These are phyloP conservation scores for Cherax destructor DNA, from an alignment of 1,140 invertebrate species.

Conservation along the genomic window DNA sequence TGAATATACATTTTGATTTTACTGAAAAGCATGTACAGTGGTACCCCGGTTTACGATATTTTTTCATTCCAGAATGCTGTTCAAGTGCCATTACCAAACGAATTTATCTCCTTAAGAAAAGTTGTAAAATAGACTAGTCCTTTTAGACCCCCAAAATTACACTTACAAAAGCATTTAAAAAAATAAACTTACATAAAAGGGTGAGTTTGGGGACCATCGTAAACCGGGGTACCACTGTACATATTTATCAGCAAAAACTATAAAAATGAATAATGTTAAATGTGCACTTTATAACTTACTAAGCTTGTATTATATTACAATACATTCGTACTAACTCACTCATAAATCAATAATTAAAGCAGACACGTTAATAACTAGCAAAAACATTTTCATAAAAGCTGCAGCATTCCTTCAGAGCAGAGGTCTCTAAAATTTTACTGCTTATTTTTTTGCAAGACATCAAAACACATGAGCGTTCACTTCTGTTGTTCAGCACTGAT, in stretches of 20 bases:
- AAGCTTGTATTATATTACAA: background rate
- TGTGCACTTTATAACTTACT: background rate
- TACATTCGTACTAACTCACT: background rate
- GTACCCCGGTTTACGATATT: too few relatives aligned
- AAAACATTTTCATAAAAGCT: background rate
- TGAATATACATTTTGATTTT: background rate
- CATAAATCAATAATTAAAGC: background rate
- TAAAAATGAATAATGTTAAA: background rate
- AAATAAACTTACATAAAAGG: too few relatives aligned
- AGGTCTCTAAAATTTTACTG: background rate
- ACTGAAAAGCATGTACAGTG: background rate
- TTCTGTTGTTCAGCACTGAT: background rate
- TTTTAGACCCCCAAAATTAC: too few relatives aligned
- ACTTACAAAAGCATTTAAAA: too few relatives aligned
- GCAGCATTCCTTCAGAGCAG: background rate
- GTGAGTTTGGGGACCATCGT: too few relatives aligned
- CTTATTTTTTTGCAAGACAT: background rate
- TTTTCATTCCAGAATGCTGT: too few relatives aligned
- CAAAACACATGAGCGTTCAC: background rate
- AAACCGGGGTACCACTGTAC: too few relatives aligned
- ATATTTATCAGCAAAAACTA: background rate
- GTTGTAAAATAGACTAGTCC: too few relatives aligned
- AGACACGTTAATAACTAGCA: background rate
- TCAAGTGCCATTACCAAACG: too few relatives aligned
- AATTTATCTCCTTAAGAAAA: too few relatives aligned